Base-by-base conservation (phyloP, 2,888 invertebrate species). In the Scrobipalpa atriplicella region DNA sequence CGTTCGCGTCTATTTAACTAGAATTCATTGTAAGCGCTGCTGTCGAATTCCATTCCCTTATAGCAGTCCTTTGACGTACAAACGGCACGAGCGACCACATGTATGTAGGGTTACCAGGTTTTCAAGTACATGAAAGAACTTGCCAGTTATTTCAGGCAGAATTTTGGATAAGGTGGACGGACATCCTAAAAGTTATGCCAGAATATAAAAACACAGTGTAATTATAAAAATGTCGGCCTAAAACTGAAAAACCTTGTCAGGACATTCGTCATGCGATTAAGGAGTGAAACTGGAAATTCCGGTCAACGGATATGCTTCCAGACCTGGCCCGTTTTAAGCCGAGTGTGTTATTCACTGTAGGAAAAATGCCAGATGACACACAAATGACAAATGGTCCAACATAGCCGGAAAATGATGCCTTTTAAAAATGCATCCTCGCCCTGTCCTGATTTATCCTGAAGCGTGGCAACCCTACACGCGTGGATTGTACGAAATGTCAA, bases 401-500 rank as follows among this genome's bases (percentile, higher is more conserved):
- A 3, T 29, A 29, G 2, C 29, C 29, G 29, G 5, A 29, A 29
- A 29, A 29, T 29, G 2, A 29, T 29, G 2, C 29, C 29, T 29
- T 3, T 29, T 5, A 29, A 29, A 3, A 29, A 5, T 29, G 29
- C 5, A 29, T 29, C 29, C 29, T 29, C 2, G 8, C 47, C 5
- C 2, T 43, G 16, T 47, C 47, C 10, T 5, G n/a, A 29, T 29
- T 29, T 29, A 29, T 47, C 13, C 11, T 43, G 43, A 13, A 2
- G 3, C n/a, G 47, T 47, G 16, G 54, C 54, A 21, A 56, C 54
- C 54, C 21, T 21, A 47, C n/a, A 47, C 19, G 21, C 54, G 21
- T 13, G 36, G 10, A 38, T 36, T 0, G 21, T 18, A 58, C 58
- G 29, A 66, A 67, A 67, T 52, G 67, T 62, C 62, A 62, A 47